phyloP scores from a whole-genome alignment of 1,140 invertebrate genomes.

The Trigoniulus corallinus region DNA sequence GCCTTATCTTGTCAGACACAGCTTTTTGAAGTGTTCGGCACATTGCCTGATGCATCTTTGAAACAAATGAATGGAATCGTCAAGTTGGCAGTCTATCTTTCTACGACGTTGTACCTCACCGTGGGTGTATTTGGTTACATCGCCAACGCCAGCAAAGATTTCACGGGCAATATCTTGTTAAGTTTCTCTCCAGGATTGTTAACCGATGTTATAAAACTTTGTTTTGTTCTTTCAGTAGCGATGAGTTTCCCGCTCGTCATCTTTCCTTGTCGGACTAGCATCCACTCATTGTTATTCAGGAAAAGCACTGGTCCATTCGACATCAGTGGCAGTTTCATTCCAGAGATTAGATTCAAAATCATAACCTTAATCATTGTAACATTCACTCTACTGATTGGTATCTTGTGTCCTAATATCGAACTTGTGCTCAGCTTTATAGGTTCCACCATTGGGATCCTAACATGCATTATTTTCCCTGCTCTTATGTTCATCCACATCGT shows the following conservation, averaged over 20 bases:
- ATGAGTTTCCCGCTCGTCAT: slow-evolving; percentile 93
- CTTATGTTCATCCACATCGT: slow-evolving; percentile 36
- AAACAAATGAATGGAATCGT: slow-evolving; percentile 79
- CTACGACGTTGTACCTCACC: slow-evolving; percentile 50
- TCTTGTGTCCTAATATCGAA: slow-evolving; percentile 46
- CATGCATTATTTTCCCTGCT: slow-evolving; percentile 82
- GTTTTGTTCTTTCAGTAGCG: slow-evolving; percentile 84
- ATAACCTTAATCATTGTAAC: slow-evolving; percentile 59
- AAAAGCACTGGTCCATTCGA: slow-evolving; percentile 35
- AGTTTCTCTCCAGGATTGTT: slow-evolving; percentile 59
- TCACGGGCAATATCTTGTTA: slow-evolving; percentile 73
- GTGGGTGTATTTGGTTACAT: slow-evolving; percentile 87
- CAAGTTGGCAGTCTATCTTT: slow-evolving; percentile 74
- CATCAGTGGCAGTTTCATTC: slow-evolving; percentile 43
- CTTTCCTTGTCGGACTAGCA: slow-evolving; percentile 83
- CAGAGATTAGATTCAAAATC: slow-evolving; percentile 55
- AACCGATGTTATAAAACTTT: slow-evolving; percentile 76
- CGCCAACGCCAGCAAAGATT: slow-evolving; percentile 62
- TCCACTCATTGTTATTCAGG: slow-evolving; percentile 78
- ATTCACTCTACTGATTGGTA: slow-evolving; percentile 52
- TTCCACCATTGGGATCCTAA: slow-evolving; percentile 84
- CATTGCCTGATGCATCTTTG: slow-evolving; percentile 65
- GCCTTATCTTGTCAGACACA: slow-evolving; percentile 87
- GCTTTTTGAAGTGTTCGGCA: slow-evolving; percentile 85
- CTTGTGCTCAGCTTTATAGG: slow-evolving; percentile 80